Percentiles rank a stretch among this genome's conserved stretches.
Evolutionary conservation across 2,888 invertebrate genomes (phyloP).

Genomic region (Ophion slaviceki): DNA sequence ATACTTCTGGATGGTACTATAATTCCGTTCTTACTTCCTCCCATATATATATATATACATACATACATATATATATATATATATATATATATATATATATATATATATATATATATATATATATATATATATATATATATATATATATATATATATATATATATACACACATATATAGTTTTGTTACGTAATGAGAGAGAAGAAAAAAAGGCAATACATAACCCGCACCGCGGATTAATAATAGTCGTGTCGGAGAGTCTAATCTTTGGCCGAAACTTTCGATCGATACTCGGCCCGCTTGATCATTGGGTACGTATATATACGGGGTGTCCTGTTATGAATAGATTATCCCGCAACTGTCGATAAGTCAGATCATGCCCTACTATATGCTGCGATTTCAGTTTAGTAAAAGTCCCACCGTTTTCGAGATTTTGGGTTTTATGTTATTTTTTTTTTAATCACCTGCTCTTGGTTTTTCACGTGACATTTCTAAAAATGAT

Average conservation of each 20-base stretch:
- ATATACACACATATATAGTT: background rate
- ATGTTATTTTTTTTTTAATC: too few species aligned
- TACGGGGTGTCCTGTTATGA: background rate
- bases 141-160: background rate
- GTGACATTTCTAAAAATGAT: too few species aligned
- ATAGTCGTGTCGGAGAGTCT: constrained; percentile 49
- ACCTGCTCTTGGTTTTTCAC: too few species aligned
- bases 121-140: background rate
- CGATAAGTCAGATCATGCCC: too few species aligned
- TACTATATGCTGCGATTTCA: too few species aligned
- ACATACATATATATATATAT: too few species aligned
- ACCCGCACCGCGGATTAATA: constrained; percentile 42
- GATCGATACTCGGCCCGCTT: constrained; percentile 56
- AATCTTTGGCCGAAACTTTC: constrained; percentile 65
- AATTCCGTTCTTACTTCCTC: constrained; percentile 50
- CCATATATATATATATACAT: background rate
- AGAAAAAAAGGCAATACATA: background rate
- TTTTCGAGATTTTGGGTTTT: too few species aligned
- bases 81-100: background rate
- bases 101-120: background rate
- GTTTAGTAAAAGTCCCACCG: too few species aligned
- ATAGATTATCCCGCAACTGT: too few species aligned
- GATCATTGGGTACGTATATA: constrained; percentile 37
- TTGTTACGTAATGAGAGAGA: constrained; percentile 44
- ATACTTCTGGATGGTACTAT: constrained; percentile 21